Percentiles rank a stretch among this genome's conserved stretches.
Evolutionary conservation across 2,113 vertebrate species (phyloP).

Genomic region (Sardina pilchardus): DNA sequence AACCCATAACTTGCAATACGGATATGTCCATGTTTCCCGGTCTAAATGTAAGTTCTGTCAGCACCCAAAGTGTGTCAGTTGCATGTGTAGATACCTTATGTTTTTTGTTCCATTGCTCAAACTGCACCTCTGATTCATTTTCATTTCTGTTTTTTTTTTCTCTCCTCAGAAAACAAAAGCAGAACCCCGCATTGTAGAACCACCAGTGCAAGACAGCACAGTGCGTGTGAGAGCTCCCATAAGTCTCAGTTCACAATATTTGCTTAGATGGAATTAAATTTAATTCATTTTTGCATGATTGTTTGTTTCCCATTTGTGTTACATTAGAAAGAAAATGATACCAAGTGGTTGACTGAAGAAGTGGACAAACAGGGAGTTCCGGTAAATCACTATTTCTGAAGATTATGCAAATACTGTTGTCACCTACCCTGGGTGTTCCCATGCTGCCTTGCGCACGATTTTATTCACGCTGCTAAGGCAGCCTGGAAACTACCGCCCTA

Average conservation of each 20-base stretch:
- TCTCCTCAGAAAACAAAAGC: conserved; percentile 71
- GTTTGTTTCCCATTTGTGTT: background rate
- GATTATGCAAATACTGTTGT: background rate
- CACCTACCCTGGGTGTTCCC: too few relatives aligned
- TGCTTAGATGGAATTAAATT: background rate
- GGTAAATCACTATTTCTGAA: conserved; percentile 16
- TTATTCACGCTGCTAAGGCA: too few relatives aligned
- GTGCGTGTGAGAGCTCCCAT: conserved; percentile 48
- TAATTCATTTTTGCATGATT: too few relatives aligned
- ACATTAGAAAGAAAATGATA: conserved; percentile 54
- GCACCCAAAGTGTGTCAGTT: background rate
- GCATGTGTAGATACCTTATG: background rate
- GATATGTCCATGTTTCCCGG: conserved; percentile 65
- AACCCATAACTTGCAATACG: conserved; percentile 64
- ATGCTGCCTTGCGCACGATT: too few relatives aligned
- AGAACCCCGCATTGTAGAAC: conserved; percentile 47
- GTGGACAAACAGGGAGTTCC: conserved; percentile 38
- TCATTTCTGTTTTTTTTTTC: background rate
- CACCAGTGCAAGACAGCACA: background rate
- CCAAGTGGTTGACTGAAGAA: conserved; percentile 57
- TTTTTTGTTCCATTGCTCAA: background rate
- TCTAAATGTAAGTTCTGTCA: conserved; percentile 69
- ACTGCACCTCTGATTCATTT: background rate
- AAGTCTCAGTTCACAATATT: background rate
- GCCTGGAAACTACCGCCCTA: too few relatives aligned